Conservation (phyloP, 2,888 invertebrate species). For the Gymnosoma rotundatum region DNA sequence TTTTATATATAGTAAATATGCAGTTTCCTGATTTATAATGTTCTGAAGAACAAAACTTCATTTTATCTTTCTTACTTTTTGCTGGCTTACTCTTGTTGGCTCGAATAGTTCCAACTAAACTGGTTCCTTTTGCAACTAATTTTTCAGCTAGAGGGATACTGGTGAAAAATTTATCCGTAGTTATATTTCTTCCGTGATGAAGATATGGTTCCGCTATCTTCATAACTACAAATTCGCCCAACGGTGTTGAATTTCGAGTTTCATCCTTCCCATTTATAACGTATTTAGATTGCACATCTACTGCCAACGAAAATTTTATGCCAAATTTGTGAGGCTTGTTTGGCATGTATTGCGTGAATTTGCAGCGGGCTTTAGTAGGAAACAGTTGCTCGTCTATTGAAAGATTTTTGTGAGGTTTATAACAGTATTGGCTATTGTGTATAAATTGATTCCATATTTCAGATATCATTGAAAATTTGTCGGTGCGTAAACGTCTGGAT, state of each 20-base stretch:
- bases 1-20: no score
- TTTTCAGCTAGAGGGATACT: no score
- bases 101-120: conserved; percentile 10
- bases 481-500: no score
- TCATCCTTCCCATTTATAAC: no score
- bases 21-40: neutral
- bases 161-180: conserved; percentile 7
- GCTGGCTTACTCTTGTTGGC: no score
- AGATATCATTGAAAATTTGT: conserved; percentile 12
- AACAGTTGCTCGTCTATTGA: conserved; percentile 42
- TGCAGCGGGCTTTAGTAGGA: conserved; percentile 42
- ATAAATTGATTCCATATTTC: conserved; percentile 2
- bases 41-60: no score
- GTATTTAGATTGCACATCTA: no score
- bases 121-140: conserved; percentile 1
- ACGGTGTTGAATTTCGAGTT: conserved; percentile 10
- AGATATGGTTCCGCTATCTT: conserved; percentile 7
- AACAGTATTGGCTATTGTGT: no score
- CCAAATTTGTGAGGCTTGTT: no score
- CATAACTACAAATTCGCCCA: conserved; percentile 10
- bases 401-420: conserved; percentile 13
- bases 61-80: conserved; percentile 1
- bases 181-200: conserved; percentile 10
- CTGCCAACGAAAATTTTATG: no score
- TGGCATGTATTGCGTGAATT: no score